These are phyloP conservation scores for Crossocerus cetratus DNA, from an alignment of 2,888 invertebrate species.

Conservation along the genomic window DNA sequence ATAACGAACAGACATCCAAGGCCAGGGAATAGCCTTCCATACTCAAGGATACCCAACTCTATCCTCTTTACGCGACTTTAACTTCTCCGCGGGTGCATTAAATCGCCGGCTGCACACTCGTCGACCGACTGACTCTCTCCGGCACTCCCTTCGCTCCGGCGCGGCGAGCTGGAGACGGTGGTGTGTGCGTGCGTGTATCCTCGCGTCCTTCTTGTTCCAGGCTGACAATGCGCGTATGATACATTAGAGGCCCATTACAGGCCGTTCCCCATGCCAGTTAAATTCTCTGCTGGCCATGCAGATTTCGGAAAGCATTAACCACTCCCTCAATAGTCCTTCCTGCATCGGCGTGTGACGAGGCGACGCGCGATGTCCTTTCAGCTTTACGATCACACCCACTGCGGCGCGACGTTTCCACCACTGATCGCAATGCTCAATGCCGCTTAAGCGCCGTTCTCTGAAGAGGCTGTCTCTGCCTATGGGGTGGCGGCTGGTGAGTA, in stretches of 20 bases:
- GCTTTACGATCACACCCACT: no score
- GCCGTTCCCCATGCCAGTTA: conserved; percentile 19
- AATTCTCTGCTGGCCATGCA: neutral
- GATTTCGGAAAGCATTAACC: no score
- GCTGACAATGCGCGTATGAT: conserved; percentile 40
- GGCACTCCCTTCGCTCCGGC: conserved; percentile 8
- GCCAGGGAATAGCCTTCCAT: conserved; percentile 58
- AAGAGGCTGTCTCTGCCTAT: no score
- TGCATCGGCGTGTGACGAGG: no score
- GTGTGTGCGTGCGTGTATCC: conserved; percentile 15
- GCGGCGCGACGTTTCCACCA: no score
- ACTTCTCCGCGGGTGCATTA: conserved; percentile 48
- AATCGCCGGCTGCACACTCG: conserved; percentile 28
- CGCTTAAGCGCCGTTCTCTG: no score
- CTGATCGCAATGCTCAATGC: no score
- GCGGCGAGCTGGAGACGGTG: no score
- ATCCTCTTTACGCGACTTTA: conserved; percentile 54
- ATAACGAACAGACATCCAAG: conserved; percentile 56
- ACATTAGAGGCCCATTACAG: conserved; percentile 22
- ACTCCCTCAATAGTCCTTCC: no score
- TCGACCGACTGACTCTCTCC: conserved; percentile 6
- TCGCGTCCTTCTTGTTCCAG: conserved; percentile 33
- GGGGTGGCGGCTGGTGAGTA: no score
- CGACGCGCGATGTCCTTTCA: no score
- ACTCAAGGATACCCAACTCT: conserved; percentile 53